These are phyloP conservation scores for western clawed frog (Xenopus tropicalis) DNA, from an alignment of 2,113 vertebrate genomes.

Conservation along the genomic window UCB_Xtro_10.0 CM004443.2:206349001-206349500, in stretches of 20 bases:
- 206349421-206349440: slow-evolving; percentile 41
- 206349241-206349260: slow-evolving; percentile 80
- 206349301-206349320: slow-evolving; percentile 93
- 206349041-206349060: slow-evolving; percentile 8
- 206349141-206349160: slow-evolving; percentile 95
- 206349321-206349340: slow-evolving; percentile 66
- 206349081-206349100: not conserved
- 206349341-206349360: slow-evolving; percentile 96
- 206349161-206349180: slow-evolving; percentile 94
- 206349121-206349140: slow-evolving; percentile 60
- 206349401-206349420: slow-evolving; percentile 53
- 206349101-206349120: slow-evolving; percentile 44
- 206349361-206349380: slow-evolving; percentile 79
- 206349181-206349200: slow-evolving; percentile 92
- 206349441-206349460: no score
- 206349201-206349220: slow-evolving; percentile 89
- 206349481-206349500: no score
- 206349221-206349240: slow-evolving; percentile 96
- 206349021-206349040: slow-evolving; percentile 15
- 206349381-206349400: slow-evolving; percentile 46
- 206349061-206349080: slow-evolving; percentile 30
- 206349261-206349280: slow-evolving; percentile 98
- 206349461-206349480: no score
- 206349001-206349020: slow-evolving; percentile 25
- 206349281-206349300: slow-evolving; percentile 91